Conservation (phyloP, 2,888 invertebrate species). For the Campopleginae sp. region DNA sequence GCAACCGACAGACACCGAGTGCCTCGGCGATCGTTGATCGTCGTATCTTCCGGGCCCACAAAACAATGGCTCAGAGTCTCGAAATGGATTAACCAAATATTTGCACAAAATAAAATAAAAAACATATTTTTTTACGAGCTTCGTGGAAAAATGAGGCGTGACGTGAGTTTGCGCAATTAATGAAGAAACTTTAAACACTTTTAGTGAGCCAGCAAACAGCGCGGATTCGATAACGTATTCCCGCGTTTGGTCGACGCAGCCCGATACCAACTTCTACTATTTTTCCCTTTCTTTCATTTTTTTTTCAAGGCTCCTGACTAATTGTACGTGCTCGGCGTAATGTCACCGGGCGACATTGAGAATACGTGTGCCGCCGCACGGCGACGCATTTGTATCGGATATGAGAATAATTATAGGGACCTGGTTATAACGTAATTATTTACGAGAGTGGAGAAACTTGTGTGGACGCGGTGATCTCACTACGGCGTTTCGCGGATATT, state of each 20-base stretch:
- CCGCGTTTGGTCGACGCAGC: not conserved
- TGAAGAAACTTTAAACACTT: slow-evolving; percentile 1
- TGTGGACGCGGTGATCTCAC: slow-evolving; percentile 52
- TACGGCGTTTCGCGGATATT: not conserved
- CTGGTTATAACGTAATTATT: not conserved
- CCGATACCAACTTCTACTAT: not conserved
- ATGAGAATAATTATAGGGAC: slow-evolving; percentile 31
- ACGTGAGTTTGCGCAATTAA: not conserved
- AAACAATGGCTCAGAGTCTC: slow-evolving; percentile 19
- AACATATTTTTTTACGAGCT: too few species aligned
- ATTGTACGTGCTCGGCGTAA: not conserved
- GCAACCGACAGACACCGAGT: not conserved
- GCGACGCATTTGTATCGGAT: slow-evolving; percentile 30
- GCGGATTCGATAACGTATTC: slow-evolving; percentile 56
- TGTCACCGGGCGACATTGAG: slow-evolving; percentile 36
- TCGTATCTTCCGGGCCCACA: slow-evolving; percentile 59
- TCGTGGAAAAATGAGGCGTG: slow-evolving; percentile 3
- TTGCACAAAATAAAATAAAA: slow-evolving; percentile 23
- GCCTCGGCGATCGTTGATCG: slow-evolving; percentile 36
- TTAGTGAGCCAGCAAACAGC: slow-evolving; percentile 9
- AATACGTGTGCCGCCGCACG: slow-evolving; percentile 10
- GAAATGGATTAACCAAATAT: not conserved
- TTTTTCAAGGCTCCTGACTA: not conserved
- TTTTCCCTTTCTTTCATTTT: slow-evolving; percentile 39
- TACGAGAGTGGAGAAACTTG: not conserved